phyloP scores from a whole-genome alignment of 2,113 vertebrate genomes.

The Prinia subflava region DNA sequence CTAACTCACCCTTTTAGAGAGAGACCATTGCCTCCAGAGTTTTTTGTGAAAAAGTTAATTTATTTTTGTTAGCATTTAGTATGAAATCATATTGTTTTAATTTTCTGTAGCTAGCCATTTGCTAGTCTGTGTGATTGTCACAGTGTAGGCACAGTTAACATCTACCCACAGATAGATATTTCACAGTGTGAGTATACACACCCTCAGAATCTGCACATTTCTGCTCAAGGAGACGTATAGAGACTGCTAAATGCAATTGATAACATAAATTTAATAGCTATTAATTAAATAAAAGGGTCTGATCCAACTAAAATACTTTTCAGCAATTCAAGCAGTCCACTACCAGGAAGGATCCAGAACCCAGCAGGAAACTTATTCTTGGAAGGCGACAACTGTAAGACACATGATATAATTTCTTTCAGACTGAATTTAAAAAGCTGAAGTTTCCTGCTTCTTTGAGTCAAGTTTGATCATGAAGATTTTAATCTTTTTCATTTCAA shows the following conservation, averaged over 20 bases:
- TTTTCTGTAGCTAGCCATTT: not conserved
- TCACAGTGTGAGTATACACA: not conserved
- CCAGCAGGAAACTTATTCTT: not conserved
- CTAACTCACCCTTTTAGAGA: not conserved
- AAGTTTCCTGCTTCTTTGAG: not conserved
- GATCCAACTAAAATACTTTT: not conserved
- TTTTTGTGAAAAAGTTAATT: not conserved
- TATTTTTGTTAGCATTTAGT: not conserved
- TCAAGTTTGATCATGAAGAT: not conserved
- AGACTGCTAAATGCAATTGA: not conserved
- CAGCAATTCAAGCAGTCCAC: not conserved
- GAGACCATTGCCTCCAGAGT: not conserved
- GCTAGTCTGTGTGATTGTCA: not conserved
- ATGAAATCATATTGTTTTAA: not conserved
- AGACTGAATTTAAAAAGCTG: not conserved
- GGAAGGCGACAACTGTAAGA: not conserved
- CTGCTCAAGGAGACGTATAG: not conserved
- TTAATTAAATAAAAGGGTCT: not conserved
- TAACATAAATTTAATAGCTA: not conserved
- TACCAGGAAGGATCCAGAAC: not conserved
- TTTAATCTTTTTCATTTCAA: not conserved
- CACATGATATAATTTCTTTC: not conserved
- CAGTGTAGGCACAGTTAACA: not conserved
- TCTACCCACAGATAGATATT: not conserved
- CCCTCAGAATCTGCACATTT: rapidly evolving